Evolutionary conservation across 2,797 vertebrate genomes (phyloP), one percentile per base, ranked within the genome.

Genomic region (Chlorospingus flavigularis): DNA sequence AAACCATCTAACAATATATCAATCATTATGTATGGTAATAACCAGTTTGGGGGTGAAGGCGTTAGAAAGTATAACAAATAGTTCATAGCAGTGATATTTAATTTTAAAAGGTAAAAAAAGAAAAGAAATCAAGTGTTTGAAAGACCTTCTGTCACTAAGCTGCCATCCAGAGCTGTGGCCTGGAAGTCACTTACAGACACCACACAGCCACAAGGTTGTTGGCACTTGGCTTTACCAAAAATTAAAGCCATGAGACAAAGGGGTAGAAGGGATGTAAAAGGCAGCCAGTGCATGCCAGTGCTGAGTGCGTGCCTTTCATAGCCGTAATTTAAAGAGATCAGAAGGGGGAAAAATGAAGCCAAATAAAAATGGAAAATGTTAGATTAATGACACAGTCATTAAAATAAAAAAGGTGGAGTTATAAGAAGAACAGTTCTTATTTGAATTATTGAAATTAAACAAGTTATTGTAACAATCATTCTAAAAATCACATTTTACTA

Each of bases 281-380:
- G 23, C 60, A 88, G 74, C 16, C 72, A 83, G 71, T 88, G 85
- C 61, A 71, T n/a, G 55, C 73, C 4, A 50, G 65, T 78, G 75
- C 86, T 70, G 89, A 95, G 75, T 77, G 79, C 3, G 0, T 78
- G 82, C 88, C 65, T 88, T 95, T 92, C 87, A 63, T 9, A 92
- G 79, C 33, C 3, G 13, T 92, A 88, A 96, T 94, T 97, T 96
- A 93, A 95, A 95, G 62, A 54, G 61, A 93, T 90, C 93, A 90
- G 83, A 95, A 94, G 71, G 62, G 88, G 90, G 35, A 65, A 88
- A 90, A 95, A 97, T 62, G 95, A 95, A 97, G 79, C 68, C 88
- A 43, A 97, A 97, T 97, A 96, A 97, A 97, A 97, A 91, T 88
- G 85, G 96, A 94, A 90, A 96, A 94, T 42, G 96, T 86, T 90